A percentile compares a stretch with the other conserved stretches of the same genome.
These are phyloP conservation scores for Craniophora ligustri DNA, from an alignment of 2,888 invertebrate genomes.

Conservation along the genomic window DNA sequence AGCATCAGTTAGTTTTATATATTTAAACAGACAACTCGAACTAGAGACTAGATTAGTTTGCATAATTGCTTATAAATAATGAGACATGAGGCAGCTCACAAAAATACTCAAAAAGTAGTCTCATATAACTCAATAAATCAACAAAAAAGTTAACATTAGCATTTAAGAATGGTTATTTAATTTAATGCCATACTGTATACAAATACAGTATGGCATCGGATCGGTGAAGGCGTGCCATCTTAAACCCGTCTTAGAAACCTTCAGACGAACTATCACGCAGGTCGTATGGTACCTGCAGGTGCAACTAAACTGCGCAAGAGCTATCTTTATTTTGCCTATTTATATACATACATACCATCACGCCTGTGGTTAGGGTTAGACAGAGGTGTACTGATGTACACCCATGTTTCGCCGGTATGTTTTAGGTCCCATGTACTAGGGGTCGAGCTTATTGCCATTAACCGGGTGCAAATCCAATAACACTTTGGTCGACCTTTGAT, in stretches of 20 bases:
- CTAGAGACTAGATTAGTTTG: constrained; percentile 19
- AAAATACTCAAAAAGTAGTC: constrained; percentile 15
- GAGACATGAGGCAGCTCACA: constrained; percentile 33
- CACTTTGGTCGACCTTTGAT: too few species aligned
- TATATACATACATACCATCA: too few species aligned
- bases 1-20: too few species aligned
- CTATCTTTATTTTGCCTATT: constrained; percentile 34
- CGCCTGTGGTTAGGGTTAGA: too few species aligned
- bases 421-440: too few species aligned
- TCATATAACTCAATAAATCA: background rate
- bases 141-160: background rate
- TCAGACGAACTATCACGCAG: constrained; percentile 41
- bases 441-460: too few species aligned
- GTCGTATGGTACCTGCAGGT: constrained; percentile 47
- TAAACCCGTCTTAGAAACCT: constrained; percentile 37
- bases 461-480: too few species aligned
- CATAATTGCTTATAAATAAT: constrained; percentile 33
- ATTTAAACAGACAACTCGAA: constrained; percentile 38
- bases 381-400: too few species aligned
- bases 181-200: too few species aligned
- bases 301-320: constrained; percentile 48
- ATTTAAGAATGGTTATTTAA: background rate
- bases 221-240: constrained; percentile 12
- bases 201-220: background rate
- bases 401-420: too few species aligned